These are phyloP conservation scores for Synchiropus splendidus DNA, from an alignment of 2,113 vertebrate genomes.

Conservation along the genomic window DNA sequence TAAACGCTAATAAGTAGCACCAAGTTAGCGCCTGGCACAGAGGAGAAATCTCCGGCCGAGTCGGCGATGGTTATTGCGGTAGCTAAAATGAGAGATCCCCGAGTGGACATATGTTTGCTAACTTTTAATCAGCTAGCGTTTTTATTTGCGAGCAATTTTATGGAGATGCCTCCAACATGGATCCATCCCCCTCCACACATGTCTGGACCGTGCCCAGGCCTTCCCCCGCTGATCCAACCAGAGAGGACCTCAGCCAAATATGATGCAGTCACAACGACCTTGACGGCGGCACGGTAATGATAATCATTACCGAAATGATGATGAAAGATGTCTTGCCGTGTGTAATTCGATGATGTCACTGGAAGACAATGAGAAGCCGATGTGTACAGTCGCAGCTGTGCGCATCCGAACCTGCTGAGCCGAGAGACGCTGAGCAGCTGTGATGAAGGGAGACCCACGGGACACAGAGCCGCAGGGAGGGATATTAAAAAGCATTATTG, in stretches of 20 bases:
- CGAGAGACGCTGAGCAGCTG: conserved; percentile 13
- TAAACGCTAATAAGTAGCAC: too few relatives aligned
- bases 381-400: conserved; percentile 32
- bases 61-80: too few relatives aligned
- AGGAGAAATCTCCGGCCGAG: too few relatives aligned
- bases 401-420: conserved; percentile 28
- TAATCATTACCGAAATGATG: conserved; percentile 49
- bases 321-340: conserved; percentile 42
- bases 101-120: too few relatives aligned
- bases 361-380: conserved; percentile 41
- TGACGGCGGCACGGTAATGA: conserved; percentile 45
- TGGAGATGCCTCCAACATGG: too few relatives aligned
- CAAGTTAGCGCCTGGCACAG: too few relatives aligned
- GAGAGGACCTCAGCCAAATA: conserved; percentile 26
- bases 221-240: conserved; percentile 1
- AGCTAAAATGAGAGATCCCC: too few relatives aligned
- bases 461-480: too few relatives aligned
- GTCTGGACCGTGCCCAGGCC: background rate
- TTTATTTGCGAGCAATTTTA: too few relatives aligned
- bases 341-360: conserved; percentile 58
- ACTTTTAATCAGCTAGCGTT: too few relatives aligned
- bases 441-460: conserved; percentile 11
- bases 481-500: conserved; percentile 4
- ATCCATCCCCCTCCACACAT: background rate
- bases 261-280: conserved; percentile 31